A percentile compares a stretch with the other conserved stretches of the same genome.
phyloP scores from a whole-genome alignment of 2,888 invertebrate species.

The Elegia similella region DNA sequence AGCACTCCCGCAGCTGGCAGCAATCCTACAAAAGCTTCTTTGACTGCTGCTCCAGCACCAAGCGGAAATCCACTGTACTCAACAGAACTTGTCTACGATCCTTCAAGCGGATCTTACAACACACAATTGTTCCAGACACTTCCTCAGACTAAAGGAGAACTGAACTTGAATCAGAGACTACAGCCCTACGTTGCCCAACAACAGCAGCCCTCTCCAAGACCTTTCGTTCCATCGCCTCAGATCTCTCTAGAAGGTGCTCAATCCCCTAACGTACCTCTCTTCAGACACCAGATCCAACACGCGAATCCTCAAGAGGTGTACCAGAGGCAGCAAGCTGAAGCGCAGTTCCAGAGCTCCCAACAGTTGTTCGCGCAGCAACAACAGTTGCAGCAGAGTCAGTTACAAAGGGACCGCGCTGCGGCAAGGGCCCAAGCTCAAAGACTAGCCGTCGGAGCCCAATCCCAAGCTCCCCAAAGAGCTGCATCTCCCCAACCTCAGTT shows the following conservation, averaged over 20 bases:
- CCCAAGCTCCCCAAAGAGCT: conserved; percentile 44
- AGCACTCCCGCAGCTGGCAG: conserved; percentile 67
- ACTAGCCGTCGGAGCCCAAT: conserved; percentile 51
- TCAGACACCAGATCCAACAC: conserved; percentile 68
- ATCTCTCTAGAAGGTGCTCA: conserved; percentile 66
- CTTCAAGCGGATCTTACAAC: conserved; percentile 88
- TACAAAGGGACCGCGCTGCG: conserved; percentile 82
- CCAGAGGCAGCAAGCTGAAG: conserved; percentile 83
- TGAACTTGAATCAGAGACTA: conserved; percentile 87
- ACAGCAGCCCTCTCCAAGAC: conserved; percentile 76
- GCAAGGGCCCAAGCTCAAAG: conserved; percentile 76
- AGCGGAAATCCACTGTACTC: conserved; percentile 87
- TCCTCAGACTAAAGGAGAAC: conserved; percentile 87
- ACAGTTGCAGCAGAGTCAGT: conserved; percentile 85
- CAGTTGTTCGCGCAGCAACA: conserved; percentile 85
- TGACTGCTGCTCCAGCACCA: conserved; percentile 54
- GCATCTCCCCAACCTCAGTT: conserved; percentile 62
- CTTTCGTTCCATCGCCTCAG: conserved; percentile 82
- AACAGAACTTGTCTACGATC: conserved; percentile 89
- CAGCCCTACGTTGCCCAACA: conserved; percentile 87
- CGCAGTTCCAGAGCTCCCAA: conserved; percentile 83
- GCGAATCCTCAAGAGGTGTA: conserved; percentile 73
- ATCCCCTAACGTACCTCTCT: conserved; percentile 67
- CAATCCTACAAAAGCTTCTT: conserved; percentile 59
- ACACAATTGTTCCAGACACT: conserved; percentile 89